phyloP scores from a whole-genome alignment of 2,113 vertebrate genomes.

The Chaetorhynchus papuensis region DNA sequence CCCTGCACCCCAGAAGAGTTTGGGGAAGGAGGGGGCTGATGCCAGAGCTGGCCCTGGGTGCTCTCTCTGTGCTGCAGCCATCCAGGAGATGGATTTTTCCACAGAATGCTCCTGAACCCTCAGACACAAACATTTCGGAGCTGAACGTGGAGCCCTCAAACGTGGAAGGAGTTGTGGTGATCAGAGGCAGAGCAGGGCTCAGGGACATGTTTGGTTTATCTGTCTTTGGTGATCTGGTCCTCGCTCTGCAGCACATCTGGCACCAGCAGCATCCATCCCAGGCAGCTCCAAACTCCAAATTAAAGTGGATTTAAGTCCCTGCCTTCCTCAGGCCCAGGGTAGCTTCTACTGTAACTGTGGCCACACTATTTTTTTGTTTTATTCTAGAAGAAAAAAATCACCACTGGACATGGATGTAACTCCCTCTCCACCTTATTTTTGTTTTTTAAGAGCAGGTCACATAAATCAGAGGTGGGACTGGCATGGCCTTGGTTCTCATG shows the following conservation, averaged over 20 bases:
- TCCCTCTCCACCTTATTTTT: neutral
- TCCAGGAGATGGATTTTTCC: neutral
- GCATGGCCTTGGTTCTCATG: neutral
- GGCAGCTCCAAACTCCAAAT: neutral
- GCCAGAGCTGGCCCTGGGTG: neutral
- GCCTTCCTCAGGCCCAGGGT: neutral
- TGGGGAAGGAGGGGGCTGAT: neutral
- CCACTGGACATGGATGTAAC: neutral
- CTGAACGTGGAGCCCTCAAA: neutral
- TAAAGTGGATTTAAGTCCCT: neutral
- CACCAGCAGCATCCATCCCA: neutral
- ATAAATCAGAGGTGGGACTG: neutral
- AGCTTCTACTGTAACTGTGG: accelerated
- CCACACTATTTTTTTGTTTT: accelerated
- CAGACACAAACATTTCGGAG: neutral
- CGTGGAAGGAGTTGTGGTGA: neutral
- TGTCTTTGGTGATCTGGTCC: neutral
- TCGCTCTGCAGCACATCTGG: accelerated
- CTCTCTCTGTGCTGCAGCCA: neutral
- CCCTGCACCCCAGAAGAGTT: neutral
- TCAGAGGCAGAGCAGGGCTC: neutral
- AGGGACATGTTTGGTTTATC: neutral
- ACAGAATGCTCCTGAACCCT: neutral
- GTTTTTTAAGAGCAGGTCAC: neutral
- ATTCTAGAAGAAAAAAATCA: neutral